Base-by-base conservation (phyloP, 2,797 vertebrate genomes). In the Tarsius wallacei region DNA sequence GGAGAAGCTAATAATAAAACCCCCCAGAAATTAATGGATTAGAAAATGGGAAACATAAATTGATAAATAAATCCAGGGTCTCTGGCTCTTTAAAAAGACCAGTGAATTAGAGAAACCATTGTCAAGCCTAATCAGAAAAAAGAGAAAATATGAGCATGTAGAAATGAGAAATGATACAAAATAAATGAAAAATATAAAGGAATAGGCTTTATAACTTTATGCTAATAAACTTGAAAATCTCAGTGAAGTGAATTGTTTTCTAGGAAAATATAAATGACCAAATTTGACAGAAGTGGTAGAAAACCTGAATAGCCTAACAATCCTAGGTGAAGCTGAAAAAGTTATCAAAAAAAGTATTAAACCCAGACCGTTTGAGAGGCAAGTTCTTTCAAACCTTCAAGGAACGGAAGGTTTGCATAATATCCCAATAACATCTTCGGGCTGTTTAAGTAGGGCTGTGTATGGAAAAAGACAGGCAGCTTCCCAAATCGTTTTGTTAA, bases 21-120 rank as follows among this genome's bases (percentile, higher is more conserved):
- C 33, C 33, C 71, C 36, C 53, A 74, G 94, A 96, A 98, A 97
- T 97, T 97, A 97, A 97, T 98, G 97, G 93, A 83, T 97, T 97
- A 97, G 98, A 98, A 97, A 98, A 98, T 97, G 78, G 93, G 59
- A 97, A 97, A 95, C 77, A 42, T 78, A 86, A 96, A 95, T 70
- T 84, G 98, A 97, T 95, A 90, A 96, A 93, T 84, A 81, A 80
- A 74, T 22, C n/a, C 74, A 22, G 59, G 76, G 76, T 21, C 83
- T 17, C 80, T 93, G 83, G 36, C 74, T 97, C 66, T 95, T 96
- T 78, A 73, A 90, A 97, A 95, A 93, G 83, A 90, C 83, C 51
- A 87, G 47, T 90, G 96, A 94, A 81, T 93, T 97, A 64, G 28
- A 83, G 83, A 96, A 96, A 78, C 70, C 80, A 91, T 5, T 66